Evolutionary conservation across 2,888 invertebrate genomes (phyloP), one percentile per base, ranked within the genome.

Genomic region (Zootermopsis nevadensis): DNA sequence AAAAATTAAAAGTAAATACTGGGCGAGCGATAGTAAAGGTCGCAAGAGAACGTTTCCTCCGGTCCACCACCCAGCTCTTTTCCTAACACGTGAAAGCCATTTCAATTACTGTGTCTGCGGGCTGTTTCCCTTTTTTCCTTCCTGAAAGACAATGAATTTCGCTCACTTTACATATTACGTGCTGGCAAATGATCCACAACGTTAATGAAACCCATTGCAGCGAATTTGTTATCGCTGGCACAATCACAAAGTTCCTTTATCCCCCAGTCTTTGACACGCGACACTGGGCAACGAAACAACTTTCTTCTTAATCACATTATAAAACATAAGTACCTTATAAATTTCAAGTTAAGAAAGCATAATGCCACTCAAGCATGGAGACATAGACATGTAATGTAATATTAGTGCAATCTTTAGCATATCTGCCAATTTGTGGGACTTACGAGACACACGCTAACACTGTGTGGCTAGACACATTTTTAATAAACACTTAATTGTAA

Each of bases 101-200:
- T 69, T 69, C 69, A 69, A 69, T 69, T 69, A 69, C 31, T 31
- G 19, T 33, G 69, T 33, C 33, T 69, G 24, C 69, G 31, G 33
- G 31, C 69, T 69, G 33, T 69, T 69, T 69, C 8, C 69, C 27
- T 33, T 66, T n/a, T 69, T 69, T 69, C 69, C 69, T 69, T 69
- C 69, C 69, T 31, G 33, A 69, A 31, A 69, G 69, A 33, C 69
- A 69, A 33, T 69, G 69, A 69, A 33, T 33, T 69, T 69, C 31
- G 69, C 33, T 69, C 33, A 69, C 33, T 69, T 69, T 69, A 69
- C 69, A 69, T 69, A 69, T 69, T 69, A 69, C 69, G 33, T 69
- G 69, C 69, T 69, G 69, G 31, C 69, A 69, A 69, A 69, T 69
- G 69, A 69, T 69, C 30, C 69, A 69, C 19, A 15, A 1, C 33